These are phyloP conservation scores for Heliocidaris erythrogramma DNA, from an alignment of 35 echinoderm and acorn worm genomes.

Conservation along the genomic window DNA sequence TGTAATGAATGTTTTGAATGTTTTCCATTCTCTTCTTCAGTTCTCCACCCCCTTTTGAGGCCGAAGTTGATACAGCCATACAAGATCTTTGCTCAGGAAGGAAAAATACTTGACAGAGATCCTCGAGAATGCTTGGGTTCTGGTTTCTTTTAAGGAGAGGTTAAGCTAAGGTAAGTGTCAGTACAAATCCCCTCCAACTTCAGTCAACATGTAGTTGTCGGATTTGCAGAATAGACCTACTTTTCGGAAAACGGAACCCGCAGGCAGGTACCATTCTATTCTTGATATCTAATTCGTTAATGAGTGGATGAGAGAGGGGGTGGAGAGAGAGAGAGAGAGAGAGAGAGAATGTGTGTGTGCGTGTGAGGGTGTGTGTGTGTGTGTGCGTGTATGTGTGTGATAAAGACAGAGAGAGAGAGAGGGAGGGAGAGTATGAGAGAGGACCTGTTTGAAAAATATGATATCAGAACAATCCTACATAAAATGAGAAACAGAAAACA, in stretches of 20 bases:
- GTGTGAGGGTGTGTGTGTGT: too few species aligned
- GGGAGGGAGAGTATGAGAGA: too few species aligned
- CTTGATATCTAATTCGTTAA: background rate
- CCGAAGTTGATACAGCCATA: background rate
- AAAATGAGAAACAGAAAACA: too few species aligned
- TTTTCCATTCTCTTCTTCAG: background rate
- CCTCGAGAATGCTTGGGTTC: background rate
- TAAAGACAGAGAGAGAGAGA: background rate
- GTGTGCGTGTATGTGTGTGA: too few species aligned
- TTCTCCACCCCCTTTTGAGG: background rate
- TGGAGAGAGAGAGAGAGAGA: background rate
- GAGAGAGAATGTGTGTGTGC: too few species aligned
- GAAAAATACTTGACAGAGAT: background rate
- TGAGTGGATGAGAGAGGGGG: too few species aligned
- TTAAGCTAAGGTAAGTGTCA: background rate
- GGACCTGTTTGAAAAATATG: too few species aligned
- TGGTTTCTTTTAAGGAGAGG: background rate
- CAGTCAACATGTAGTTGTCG: conserved; percentile 2
- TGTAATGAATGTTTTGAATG: background rate
- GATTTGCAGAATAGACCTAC: conserved; percentile 10
- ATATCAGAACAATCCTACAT: too few species aligned
- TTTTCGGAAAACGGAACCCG: background rate
- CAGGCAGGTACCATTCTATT: background rate
- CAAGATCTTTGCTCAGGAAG: background rate
- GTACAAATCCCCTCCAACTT: background rate